These are phyloP conservation scores for Hoplostethus atlanticus DNA, from an alignment of 2,797 vertebrate species.

Conservation along the genomic window DNA sequence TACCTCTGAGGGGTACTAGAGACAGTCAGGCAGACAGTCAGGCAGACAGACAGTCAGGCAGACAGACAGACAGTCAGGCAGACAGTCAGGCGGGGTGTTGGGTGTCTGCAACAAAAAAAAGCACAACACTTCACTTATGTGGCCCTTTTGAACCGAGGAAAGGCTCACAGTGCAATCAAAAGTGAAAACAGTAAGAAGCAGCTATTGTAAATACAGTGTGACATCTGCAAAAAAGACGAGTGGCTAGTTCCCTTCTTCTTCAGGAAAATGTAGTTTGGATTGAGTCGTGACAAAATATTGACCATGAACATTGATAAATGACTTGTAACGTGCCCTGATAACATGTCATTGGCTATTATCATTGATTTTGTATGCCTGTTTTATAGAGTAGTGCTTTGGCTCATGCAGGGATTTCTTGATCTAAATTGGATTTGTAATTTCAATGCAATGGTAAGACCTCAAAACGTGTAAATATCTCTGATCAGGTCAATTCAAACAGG, in stretches of 20 bases:
- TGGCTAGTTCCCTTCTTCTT: conserved; percentile 35
- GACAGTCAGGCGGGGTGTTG: conserved; percentile 3
- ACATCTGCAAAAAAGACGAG: conserved; percentile 23
- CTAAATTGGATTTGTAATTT: not conserved
- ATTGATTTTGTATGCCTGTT: conserved; percentile 42
- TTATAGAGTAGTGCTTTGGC: conserved; percentile 24
- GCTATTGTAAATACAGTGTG: conserved; percentile 55
- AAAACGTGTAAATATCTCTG: conserved; percentile 32
- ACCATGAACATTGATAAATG: not conserved
- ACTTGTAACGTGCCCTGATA: not conserved
- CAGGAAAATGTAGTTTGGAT: conserved; percentile 37
- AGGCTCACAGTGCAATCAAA: conserved; percentile 19
- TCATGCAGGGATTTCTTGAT: conserved; percentile 17
- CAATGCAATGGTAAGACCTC: not conserved
- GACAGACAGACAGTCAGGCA: not conserved
- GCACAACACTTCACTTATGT: conserved; percentile 56
- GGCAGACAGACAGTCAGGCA: not conserved
- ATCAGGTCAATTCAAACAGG: not conserved
- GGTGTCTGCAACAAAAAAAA: conserved; percentile 44
- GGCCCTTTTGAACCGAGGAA: not conserved
- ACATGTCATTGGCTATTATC: conserved; percentile 11
- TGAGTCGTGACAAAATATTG: not conserved
- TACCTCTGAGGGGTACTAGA: not conserved
- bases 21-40: not conserved
- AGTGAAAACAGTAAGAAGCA: conserved; percentile 33